Conservation (phyloP, 2,888 invertebrate genomes). For the Amphimallon solstitiale region DNA sequence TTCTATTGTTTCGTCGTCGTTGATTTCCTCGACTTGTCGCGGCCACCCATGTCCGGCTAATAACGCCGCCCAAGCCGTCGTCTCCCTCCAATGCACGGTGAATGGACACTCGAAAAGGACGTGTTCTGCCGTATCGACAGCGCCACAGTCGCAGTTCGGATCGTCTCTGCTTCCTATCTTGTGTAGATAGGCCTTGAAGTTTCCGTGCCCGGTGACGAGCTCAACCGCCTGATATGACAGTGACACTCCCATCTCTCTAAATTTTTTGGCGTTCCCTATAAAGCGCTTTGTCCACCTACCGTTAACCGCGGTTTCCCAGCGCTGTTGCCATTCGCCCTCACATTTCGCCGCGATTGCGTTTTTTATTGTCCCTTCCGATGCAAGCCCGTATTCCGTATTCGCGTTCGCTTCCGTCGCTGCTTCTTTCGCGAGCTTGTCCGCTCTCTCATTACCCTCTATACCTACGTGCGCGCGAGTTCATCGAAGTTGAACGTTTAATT, state of each 20-base stretch:
- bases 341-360: not conserved
- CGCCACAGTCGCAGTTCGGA: not conserved
- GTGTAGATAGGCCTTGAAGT: slow-evolving; percentile 4
- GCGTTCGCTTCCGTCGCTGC: not conserved
- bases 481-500: not conserved
- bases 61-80: not conserved
- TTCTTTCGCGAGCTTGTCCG: slow-evolving; percentile 4
- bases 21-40: not conserved
- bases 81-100: not conserved
- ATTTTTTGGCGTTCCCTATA: not conserved
- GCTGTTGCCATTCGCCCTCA: not conserved
- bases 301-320: not conserved
- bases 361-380: not conserved
- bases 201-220: slow-evolving; percentile 7
- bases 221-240: slow-evolving; percentile 16
- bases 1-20: not conserved
- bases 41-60: not conserved
- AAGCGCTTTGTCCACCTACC: slow-evolving; percentile 5
- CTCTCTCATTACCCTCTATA: slow-evolving; percentile 1
- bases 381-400: not conserved
- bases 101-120: slow-evolving; percentile 4
- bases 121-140: slow-evolving; percentile 10
- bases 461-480: slow-evolving; percentile 10
- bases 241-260: not conserved
- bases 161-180: slow-evolving; percentile 4